Conservation (phyloP, 2,113 vertebrate species). For the Menidia beryllina region DNA sequence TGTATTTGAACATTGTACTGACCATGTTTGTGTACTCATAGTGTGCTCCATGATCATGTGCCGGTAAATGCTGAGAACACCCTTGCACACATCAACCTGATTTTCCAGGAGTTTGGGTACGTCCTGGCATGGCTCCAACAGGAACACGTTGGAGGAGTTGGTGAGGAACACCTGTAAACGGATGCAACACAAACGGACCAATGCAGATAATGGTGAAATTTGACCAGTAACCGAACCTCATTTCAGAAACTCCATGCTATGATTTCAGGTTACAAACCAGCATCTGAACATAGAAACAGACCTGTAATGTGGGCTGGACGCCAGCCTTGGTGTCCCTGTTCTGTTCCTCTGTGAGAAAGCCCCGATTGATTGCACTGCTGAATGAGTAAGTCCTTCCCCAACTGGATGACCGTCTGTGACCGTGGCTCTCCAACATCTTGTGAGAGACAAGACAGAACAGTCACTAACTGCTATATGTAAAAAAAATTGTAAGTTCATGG, state of each 20-base stretch:
- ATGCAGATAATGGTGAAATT: background rate
- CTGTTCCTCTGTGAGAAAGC: conserved; percentile 89
- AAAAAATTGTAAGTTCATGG: background rate
- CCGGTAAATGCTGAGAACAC: conserved; percentile 93
- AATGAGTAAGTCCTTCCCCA: conserved; percentile 98
- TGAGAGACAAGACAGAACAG: background rate
- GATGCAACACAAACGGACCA: background rate
- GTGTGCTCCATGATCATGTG: conserved; percentile 97
- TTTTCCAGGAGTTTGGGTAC: conserved; percentile 93
- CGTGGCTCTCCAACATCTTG: conserved; percentile 79
- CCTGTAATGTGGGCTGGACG: conserved; percentile 91
- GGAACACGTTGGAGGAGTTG: conserved; percentile 95
- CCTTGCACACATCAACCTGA: conserved; percentile 96
- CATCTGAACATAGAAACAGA: conserved; percentile 19
- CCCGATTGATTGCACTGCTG: conserved; percentile 93
- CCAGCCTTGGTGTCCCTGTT: conserved; percentile 91
- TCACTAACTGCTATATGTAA: background rate
- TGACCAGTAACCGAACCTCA: background rate
- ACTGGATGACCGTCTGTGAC: conserved; percentile 93
- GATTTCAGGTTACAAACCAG: background rate
- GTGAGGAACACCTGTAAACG: conserved; percentile 93
- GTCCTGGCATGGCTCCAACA: conserved; percentile 94
- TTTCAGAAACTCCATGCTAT: background rate
- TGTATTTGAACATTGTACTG: conserved; percentile 22
- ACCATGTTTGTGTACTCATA: conserved; percentile 96